Evolutionary conservation across 2,113 vertebrate species (phyloP).

Genomic region (Leptobrachium ailaonicum): DNA sequence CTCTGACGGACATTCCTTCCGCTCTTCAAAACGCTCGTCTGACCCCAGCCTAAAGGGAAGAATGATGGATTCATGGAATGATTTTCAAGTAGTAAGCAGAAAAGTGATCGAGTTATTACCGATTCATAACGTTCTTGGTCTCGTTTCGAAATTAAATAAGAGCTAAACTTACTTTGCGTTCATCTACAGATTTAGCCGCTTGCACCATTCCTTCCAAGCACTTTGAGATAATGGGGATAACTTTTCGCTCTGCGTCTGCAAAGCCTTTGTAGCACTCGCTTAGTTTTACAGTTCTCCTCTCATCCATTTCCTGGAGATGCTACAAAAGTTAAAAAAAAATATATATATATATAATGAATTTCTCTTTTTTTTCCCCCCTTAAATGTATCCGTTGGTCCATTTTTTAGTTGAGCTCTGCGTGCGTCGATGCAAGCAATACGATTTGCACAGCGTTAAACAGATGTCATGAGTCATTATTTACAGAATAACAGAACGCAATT

Average conservation of each 20-base stretch:
- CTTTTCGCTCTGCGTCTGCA: conserved; percentile 91
- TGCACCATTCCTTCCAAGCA: conserved; percentile 97
- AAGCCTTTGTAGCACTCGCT: conserved; percentile 94
- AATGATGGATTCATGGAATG: too few relatives aligned
- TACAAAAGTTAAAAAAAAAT: conserved; percentile 56
- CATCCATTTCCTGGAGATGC: conserved; percentile 98
- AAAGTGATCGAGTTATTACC: too few relatives aligned
- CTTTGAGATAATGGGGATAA: conserved; percentile 94
- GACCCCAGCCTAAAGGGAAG: too few relatives aligned
- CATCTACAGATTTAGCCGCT: conserved; percentile 93
- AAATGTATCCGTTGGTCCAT: neutral
- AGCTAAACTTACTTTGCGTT: conserved; percentile 75
- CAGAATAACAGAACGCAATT: neutral
- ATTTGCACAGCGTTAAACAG: neutral
- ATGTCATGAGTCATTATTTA: neutral
- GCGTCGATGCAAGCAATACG: neutral
- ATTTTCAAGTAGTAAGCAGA: too few relatives aligned
- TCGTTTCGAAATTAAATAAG: too few relatives aligned
- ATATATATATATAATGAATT: too few relatives aligned
- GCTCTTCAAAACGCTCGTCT: too few relatives aligned
- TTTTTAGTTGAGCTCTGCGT: neutral
- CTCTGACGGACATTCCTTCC: too few relatives aligned
- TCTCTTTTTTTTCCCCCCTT: neutral
- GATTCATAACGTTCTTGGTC: too few relatives aligned
- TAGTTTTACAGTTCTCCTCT: conserved; percentile 89